Conservation (phyloP, 2,888 invertebrate genomes). For the Latrodectus elegans region DNA sequence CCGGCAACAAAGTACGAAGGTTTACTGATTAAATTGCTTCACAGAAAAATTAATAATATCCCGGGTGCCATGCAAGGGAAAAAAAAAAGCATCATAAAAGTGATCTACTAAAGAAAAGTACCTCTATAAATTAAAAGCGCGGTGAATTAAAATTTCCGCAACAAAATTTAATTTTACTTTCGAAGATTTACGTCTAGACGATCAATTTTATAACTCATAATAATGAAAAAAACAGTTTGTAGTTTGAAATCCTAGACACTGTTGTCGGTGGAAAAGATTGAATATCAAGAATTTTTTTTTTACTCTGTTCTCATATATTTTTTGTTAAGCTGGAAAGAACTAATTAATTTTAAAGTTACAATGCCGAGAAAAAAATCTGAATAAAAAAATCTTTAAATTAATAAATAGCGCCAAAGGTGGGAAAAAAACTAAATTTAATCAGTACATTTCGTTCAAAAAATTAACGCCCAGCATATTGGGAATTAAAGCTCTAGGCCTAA, state of each 20-base stretch:
- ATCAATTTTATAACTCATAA: not conserved
- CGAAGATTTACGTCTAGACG: constrained; percentile 8
- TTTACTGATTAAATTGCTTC: not conserved
- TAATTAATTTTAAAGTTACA: constrained; percentile 50
- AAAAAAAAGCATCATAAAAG: not conserved
- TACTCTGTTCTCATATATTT: not conserved
- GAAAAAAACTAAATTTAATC: constrained; percentile 54
- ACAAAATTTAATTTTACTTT: constrained; percentile 26
- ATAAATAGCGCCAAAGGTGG: constrained; percentile 25
- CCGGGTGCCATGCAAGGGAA: not conserved
- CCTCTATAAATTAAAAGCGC: constrained; percentile 27
- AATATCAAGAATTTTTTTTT: constrained; percentile 12
- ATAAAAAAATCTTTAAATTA: constrained; percentile 39
- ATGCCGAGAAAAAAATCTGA: not conserved
- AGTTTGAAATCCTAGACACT: constrained; percentile 18
- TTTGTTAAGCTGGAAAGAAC: constrained; percentile 22
- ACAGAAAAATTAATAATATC: not conserved
- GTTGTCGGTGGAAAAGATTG: constrained; percentile 15
- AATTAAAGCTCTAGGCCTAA: constrained; percentile 42
- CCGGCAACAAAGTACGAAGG: too few relatives aligned
- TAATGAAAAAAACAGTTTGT: constrained; percentile 5
- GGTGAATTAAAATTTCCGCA: constrained; percentile 21
- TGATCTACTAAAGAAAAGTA: not conserved
- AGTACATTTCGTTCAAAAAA: constrained; percentile 65
- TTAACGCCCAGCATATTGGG: constrained; percentile 31